phyloP scores from a whole-genome alignment of 2,797 vertebrate species.

The Hozukius guyotensis region DNA sequence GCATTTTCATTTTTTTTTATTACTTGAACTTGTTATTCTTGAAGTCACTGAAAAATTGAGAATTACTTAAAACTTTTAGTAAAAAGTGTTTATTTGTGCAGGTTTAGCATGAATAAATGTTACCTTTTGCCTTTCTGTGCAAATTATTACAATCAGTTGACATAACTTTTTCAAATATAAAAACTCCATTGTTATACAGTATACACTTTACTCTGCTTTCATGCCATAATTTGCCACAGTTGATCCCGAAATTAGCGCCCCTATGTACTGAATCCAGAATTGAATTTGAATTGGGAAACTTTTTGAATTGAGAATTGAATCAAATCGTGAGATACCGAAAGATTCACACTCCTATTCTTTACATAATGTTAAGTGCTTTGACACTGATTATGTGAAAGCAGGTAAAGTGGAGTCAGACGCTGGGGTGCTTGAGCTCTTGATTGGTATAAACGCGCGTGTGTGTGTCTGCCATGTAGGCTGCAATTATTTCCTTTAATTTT shows the following conservation, averaged over 20 bases:
- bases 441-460: not conserved
- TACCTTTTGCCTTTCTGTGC: not conserved
- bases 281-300: not conserved
- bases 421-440: not conserved
- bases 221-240: too few species aligned
- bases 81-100: not conserved
- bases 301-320: not conserved
- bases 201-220: not conserved
- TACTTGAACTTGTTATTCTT: not conserved
- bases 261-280: not conserved
- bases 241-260: not conserved
- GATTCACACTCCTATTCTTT: not conserved
- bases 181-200: not conserved
- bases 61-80: too few species aligned
- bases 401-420: not conserved
- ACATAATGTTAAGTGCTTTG: not conserved
- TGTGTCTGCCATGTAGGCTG: not conserved
- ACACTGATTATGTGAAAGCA: not conserved
- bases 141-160: not conserved
- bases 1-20: fast-evolving
- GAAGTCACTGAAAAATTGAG: not conserved
- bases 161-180: not conserved
- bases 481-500: constrained; percentile 18
- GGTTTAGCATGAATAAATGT: not conserved
- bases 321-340: not conserved